phyloP scores from a whole-genome alignment of 2,797 vertebrate species.

The Antennarius maculatus region DNA sequence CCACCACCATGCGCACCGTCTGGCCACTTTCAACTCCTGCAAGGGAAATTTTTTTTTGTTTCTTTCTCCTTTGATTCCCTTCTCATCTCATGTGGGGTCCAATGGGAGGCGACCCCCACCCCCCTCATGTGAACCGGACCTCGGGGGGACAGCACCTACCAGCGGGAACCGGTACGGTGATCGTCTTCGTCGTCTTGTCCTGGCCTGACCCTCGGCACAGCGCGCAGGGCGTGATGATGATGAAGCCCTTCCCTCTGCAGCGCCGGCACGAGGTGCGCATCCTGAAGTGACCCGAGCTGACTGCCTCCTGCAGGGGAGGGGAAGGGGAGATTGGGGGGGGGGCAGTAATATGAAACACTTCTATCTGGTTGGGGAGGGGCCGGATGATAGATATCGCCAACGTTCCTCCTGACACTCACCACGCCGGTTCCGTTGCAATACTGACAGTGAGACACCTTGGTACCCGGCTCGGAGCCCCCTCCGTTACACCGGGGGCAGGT shows the following conservation, averaged over 20 bases:
- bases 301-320: constrained; percentile 82
- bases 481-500: constrained; percentile 89
- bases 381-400: not conserved
- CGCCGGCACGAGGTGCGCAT: constrained; percentile 91
- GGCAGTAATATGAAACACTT: not conserved
- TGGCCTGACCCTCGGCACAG: constrained; percentile 88
- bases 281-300: constrained; percentile 91
- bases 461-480: constrained; percentile 90
- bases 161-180: constrained; percentile 90
- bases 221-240: constrained; percentile 83
- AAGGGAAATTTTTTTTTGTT: not conserved
- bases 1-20: constrained; percentile 90
- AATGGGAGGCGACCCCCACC: no score
- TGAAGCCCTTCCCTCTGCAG: constrained; percentile 87
- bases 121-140: no score
- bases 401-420: constrained; percentile 76
- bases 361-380: not conserved
- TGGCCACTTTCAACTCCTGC: constrained; percentile 93
- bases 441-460: constrained; percentile 87
- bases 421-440: constrained; percentile 93
- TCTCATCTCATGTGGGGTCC: no score
- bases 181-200: constrained; percentile 87
- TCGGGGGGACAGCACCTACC: constrained; percentile 76
- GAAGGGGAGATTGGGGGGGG: not conserved
- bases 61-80: no score